Evolutionary conservation across 2,888 invertebrate species (phyloP).

Genomic region (Argynnis bischoffii): DNA sequence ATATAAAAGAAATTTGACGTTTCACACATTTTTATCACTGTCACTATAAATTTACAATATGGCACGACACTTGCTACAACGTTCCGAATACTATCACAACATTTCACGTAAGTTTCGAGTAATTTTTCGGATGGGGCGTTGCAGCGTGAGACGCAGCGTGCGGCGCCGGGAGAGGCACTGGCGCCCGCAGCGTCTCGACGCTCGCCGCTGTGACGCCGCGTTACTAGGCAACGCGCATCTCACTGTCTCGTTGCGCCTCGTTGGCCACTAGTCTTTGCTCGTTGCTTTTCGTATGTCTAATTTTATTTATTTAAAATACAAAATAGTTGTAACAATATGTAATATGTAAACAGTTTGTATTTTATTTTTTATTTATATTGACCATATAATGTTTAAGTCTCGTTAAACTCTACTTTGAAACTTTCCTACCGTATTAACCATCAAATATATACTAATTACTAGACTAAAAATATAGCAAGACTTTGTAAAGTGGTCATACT

Average conservation of each 20-base stretch:
- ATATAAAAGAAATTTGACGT: background rate
- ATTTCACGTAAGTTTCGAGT: constrained; percentile 21
- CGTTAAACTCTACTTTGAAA: too few relatives aligned
- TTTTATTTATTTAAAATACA: too few relatives aligned
- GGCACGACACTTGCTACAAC: background rate
- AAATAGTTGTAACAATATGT: too few relatives aligned
- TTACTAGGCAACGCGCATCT: constrained; percentile 69
- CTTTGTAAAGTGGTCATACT: too few relatives aligned
- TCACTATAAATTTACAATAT: background rate
- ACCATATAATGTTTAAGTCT: too few relatives aligned
- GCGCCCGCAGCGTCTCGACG: constrained; percentile 75
- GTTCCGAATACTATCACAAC: background rate
- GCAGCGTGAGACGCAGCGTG: constrained; percentile 40
- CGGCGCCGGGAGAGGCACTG: constrained; percentile 63
- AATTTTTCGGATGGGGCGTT: constrained; percentile 30
- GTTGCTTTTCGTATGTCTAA: background rate
- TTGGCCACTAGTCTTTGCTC: background rate
- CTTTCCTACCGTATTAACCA: too few relatives aligned
- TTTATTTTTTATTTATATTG: too few relatives aligned
- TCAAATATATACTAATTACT: too few relatives aligned
- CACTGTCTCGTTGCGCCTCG: constrained; percentile 27
- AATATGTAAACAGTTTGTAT: too few relatives aligned
- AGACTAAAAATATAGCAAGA: too few relatives aligned
- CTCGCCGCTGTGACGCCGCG: constrained; percentile 67
- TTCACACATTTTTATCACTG: constrained; percentile 5